Percentiles rank a stretch among this genome's conserved stretches.
Conservation (phyloP, 30 jellyfish, hydroid and myxozoan genomes). For the Aurelia aurita region DNA sequence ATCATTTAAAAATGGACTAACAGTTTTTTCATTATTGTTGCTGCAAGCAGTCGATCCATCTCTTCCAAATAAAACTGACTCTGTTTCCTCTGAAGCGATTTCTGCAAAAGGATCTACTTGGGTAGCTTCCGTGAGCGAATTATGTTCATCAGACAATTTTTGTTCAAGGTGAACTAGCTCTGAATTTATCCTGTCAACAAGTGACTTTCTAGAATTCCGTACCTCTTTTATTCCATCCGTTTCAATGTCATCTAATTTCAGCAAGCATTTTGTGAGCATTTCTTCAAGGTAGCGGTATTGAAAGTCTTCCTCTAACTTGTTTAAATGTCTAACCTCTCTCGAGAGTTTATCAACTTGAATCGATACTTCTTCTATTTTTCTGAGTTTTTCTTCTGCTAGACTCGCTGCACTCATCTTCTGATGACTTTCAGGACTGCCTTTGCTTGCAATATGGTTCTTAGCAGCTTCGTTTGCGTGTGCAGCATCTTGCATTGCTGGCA, state of each 20-base stretch:
- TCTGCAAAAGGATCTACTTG: too few relatives aligned
- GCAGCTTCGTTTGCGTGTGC: background rate
- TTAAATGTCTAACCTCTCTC: constrained; percentile 21
- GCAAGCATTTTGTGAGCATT: constrained; percentile 84
- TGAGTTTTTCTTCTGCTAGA: constrained; percentile 3
- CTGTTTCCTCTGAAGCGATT: too few relatives aligned
- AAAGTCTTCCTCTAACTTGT: constrained; percentile 22
- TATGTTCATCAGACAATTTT: background rate
- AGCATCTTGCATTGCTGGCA: too few relatives aligned
- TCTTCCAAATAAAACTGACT: too few relatives aligned
- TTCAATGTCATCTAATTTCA: constrained; percentile 70
- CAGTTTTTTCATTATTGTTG: too few relatives aligned
- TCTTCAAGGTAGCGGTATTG: constrained; percentile 73
- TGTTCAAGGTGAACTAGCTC: constrained; percentile 47
- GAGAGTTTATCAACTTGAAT: constrained; percentile 47
- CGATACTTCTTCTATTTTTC: constrained; percentile 16
- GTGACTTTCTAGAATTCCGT: constrained; percentile 65
- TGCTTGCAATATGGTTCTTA: background rate
- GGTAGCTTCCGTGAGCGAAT: too few relatives aligned
- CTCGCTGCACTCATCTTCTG: background rate
- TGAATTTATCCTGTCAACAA: constrained; percentile 51
- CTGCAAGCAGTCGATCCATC: too few relatives aligned
- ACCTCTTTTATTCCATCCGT: constrained; percentile 81
- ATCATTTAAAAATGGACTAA: too few relatives aligned
- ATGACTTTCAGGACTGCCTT: background rate